Conservation (phyloP, 2,888 invertebrate genomes). For the Drosophila nr. perissopoda region DNA sequence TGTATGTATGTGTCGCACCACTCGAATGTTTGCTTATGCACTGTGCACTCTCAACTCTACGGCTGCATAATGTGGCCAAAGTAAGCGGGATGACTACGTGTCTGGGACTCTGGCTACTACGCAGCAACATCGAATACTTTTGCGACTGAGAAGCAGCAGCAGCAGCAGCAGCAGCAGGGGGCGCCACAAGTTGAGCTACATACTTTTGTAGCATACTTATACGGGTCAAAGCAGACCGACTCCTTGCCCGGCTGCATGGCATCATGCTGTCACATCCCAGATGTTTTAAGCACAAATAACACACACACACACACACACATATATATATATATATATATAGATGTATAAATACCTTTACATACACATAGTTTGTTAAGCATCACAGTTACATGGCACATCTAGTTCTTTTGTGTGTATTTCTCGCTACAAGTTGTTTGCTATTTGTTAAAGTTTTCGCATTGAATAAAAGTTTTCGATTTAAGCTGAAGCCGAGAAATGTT, state of each 20-base stretch:
- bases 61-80: conserved; percentile 38
- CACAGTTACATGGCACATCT: conserved; percentile 37
- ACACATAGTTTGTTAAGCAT: conserved; percentile 21
- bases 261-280: conserved; percentile 73
- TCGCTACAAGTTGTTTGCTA: conserved; percentile 63
- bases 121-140: conserved; percentile 7
- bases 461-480: conserved; percentile 54
- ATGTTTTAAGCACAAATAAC: conserved; percentile 74
- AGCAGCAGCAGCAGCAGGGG: not conserved
- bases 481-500: conserved; percentile 17
- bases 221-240: conserved; percentile 61
- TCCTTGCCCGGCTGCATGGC: conserved; percentile 55
- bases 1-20: conserved; percentile 78
- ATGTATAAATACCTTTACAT: not conserved
- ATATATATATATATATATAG: conserved; percentile 3
- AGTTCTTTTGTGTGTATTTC: conserved; percentile 44
- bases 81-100: conserved; percentile 33
- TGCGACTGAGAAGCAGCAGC: not conserved
- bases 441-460: conserved; percentile 60
- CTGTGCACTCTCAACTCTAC: conserved; percentile 36
- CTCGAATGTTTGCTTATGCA: conserved; percentile 72
- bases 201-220: conserved; percentile 73
- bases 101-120: conserved; percentile 43
- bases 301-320: conserved; percentile 24
- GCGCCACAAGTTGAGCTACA: conserved; percentile 23